phyloP scores from a whole-genome alignment of 2,113 vertebrate species.

The Helogale parvula region DNA sequence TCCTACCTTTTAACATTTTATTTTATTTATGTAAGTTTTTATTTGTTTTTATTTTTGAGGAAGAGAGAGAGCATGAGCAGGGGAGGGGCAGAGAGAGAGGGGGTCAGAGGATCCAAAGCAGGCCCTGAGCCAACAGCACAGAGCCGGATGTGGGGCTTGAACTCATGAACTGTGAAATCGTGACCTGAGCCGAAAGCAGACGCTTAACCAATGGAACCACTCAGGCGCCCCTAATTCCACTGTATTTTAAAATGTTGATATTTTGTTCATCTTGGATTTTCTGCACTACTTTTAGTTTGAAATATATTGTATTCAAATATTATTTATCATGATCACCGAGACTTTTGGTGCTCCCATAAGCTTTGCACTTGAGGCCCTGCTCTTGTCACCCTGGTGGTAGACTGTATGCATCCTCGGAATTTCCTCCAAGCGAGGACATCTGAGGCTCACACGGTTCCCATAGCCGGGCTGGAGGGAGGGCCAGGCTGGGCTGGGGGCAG shows the following conservation, averaged over 20 bases:
- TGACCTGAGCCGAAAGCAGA: no score
- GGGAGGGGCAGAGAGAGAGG: no score
- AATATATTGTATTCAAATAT: background rate
- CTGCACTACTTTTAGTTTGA: slow-evolving; percentile 12
- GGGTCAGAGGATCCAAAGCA: no score
- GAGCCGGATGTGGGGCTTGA: no score
- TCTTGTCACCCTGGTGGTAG: background rate
- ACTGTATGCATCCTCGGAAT: rapidly evolving
- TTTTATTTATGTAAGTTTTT: no score
- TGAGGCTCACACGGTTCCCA: background rate
- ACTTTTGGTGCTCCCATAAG: background rate
- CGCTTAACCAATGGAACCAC: no score
- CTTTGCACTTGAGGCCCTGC: background rate
- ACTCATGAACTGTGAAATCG: no score
- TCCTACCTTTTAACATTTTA: background rate
- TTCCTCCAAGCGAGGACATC: background rate
- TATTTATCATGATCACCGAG: background rate
- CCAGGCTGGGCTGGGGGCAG: background rate
- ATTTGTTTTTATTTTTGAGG: background rate
- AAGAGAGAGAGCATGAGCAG: no score
- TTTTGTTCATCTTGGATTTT: slow-evolving; percentile 26
- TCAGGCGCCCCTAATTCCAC: no score
- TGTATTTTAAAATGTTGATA: no score
- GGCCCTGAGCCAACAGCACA: no score
- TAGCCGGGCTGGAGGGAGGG: background rate